Evolutionary conservation across 2,797 vertebrate species (phyloP).

Genomic region (Euthynnus affinis): DNA sequence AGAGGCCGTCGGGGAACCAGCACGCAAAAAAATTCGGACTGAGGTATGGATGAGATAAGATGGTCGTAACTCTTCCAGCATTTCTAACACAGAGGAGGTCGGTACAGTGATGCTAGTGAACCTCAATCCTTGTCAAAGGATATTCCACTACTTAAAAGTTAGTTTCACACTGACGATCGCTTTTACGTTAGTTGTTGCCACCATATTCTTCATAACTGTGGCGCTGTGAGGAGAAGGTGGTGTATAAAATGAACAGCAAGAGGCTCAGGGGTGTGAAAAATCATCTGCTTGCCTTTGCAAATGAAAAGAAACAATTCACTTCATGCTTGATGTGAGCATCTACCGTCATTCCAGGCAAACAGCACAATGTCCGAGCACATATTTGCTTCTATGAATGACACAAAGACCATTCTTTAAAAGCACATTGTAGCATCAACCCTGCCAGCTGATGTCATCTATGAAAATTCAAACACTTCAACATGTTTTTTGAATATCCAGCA

Average conservation of each 20-base stretch:
- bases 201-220: conserved; percentile 6
- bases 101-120: conserved; percentile 25
- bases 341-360: conserved; percentile 54
- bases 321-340: conserved; percentile 63
- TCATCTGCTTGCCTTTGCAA: conserved; percentile 33
- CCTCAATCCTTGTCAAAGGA: conserved; percentile 30
- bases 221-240: not conserved
- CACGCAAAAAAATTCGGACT: conserved; percentile 34
- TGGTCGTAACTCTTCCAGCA: conserved; percentile 75
- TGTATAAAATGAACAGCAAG: conserved; percentile 35
- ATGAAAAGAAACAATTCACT: conserved; percentile 36
- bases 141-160: conserved; percentile 7
- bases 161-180: conserved; percentile 10
- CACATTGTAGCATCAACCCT: conserved; percentile 27
- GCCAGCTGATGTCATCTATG: conserved; percentile 28
- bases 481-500: conserved; percentile 64
- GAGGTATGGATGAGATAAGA: conserved; percentile 69
- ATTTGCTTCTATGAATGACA: conserved; percentile 46
- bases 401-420: conserved; percentile 51
- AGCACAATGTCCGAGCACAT: conserved; percentile 52
- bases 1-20: conserved; percentile 39
- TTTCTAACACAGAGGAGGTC: conserved; percentile 41
- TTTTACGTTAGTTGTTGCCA: conserved; percentile 12
- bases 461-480: conserved; percentile 42
- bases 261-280: not conserved